phyloP scores from a whole-genome alignment of 2,113 vertebrate species.

The Arvicanthis niloticus region DNA sequence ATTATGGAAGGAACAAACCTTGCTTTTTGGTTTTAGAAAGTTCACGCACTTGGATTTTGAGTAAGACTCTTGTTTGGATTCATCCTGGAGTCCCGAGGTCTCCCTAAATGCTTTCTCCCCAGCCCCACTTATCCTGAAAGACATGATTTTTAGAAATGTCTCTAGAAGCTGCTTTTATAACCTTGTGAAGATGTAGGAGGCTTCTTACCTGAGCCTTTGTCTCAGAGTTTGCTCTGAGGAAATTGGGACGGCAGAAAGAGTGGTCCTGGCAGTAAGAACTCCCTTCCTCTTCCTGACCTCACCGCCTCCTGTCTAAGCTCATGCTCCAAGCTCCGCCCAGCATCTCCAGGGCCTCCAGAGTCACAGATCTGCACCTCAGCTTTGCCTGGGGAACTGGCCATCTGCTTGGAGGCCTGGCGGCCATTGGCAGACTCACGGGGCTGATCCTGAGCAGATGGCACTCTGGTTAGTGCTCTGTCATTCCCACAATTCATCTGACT shows the following conservation, averaged over 20 bases:
- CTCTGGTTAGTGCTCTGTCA: constrained; percentile 23
- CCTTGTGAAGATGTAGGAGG: not conserved
- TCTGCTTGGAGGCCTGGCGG: constrained; percentile 53
- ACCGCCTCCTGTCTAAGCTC: rapidly evolving
- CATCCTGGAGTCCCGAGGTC: rapidly evolving
- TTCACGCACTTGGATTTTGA: not conserved
- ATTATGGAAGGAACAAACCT: rapidly evolving
- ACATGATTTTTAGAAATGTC: not conserved
- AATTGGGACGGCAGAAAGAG: not conserved
- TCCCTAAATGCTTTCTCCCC: not conserved
- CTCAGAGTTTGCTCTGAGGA: not conserved
- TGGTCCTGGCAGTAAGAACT: rapidly evolving
- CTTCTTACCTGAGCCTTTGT: not conserved
- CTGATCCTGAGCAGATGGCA: constrained; percentile 58
- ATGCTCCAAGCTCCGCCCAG: not conserved
- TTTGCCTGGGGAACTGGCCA: constrained; percentile 29
- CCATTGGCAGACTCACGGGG: constrained; percentile 35
- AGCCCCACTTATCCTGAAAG: not conserved
- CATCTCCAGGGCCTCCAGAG: not conserved
- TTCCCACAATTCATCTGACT: not conserved
- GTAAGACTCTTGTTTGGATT: too few relatives aligned
- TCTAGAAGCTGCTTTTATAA: not conserved
- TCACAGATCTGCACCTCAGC: not conserved
- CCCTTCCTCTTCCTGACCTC: not conserved
- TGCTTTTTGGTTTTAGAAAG: not conserved